Evolutionary conservation across 2,888 invertebrate genomes (phyloP), one percentile per base, ranked within the genome.

Genomic region (Azorinus chamasolen): DNA sequence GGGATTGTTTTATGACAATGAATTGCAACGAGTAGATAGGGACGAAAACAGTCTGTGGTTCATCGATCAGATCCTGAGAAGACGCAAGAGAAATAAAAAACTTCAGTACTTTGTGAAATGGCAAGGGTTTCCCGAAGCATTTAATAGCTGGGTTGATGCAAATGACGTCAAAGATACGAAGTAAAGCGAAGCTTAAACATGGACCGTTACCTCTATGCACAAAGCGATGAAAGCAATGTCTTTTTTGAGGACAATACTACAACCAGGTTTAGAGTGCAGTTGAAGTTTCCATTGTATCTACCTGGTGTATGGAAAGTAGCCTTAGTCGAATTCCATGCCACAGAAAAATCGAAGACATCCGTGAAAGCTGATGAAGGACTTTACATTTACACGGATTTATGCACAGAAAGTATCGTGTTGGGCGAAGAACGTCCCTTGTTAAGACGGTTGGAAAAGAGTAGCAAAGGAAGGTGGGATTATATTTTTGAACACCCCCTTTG

Each of bases 101-200:
- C 18, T 43, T 1, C 59, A 72, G 32, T 78, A 69, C 57, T 64
- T 61, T 20, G 72, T 75, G 8, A n/a, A n/a, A n/a, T n/a, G n/a
- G n/a, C n/a, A n/a, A n/a, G n/a, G n/a, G n/a, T n/a, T n/a, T n/a
- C n/a, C 70, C 4, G 61, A 72, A 39, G 39, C 53, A 32, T 71
- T 71, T 71, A 71, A 77, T 46, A 66, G 66, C 53, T 77, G 66
- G 71, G 43, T 71, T 53, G 71, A 77, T 64, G 72, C 72, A 0
- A 24, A 39, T 25, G 70, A 71, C 41, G 53, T 71, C 32, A 62
- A 76, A 75, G 61, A 69, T 48, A 50, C 50, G n/a, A 27, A 41
- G n/a, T n/a, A n/a, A n/a, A 48, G 37, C 39, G 14, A 14, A n/a
- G 25, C 43, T 20, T 57, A 14, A 45, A 2, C 16, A 57, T 66